Evolutionary conservation across 2,888 invertebrate species (phyloP).

Genomic region (Trissonchulus sp.): DNA sequence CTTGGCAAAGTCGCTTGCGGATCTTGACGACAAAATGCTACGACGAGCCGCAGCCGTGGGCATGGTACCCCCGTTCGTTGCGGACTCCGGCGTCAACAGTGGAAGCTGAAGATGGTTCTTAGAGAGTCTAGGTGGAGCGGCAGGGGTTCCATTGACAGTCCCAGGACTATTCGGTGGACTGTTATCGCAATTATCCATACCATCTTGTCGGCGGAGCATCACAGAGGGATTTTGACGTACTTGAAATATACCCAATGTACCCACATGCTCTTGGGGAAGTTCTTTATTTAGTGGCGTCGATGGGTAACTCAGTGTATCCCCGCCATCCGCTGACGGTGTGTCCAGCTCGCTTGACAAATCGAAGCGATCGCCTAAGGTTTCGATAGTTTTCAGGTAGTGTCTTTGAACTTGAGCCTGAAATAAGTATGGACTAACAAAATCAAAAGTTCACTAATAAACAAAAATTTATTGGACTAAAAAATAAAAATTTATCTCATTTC

Average conservation of each 20-base stretch:
- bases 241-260: slow-evolving; percentile 11
- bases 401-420: slow-evolving; percentile 11
- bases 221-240: background rate
- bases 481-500: too few species aligned
- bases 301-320: background rate
- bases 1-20: too few species aligned
- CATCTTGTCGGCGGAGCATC: slow-evolving; percentile 9
- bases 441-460: too few species aligned
- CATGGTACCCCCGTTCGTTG: too few species aligned
- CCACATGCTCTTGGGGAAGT: background rate
- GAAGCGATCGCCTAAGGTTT: background rate
- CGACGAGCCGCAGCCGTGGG: too few species aligned
- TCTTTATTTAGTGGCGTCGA: background rate
- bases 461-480: too few species aligned
- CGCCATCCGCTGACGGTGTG: background rate
- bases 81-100: too few species aligned
- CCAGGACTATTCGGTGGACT: background rate
- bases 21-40: too few species aligned
- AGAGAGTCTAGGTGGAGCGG: too few species aligned
- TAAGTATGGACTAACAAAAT: too few species aligned
- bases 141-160: too few species aligned
- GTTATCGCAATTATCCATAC: background rate
- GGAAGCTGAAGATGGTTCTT: too few species aligned
- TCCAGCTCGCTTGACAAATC: slow-evolving; percentile 3
- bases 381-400: background rate